Base-by-base conservation (phyloP, 1,140 invertebrate species). In the Dendrolimus kikuchii region DNA sequence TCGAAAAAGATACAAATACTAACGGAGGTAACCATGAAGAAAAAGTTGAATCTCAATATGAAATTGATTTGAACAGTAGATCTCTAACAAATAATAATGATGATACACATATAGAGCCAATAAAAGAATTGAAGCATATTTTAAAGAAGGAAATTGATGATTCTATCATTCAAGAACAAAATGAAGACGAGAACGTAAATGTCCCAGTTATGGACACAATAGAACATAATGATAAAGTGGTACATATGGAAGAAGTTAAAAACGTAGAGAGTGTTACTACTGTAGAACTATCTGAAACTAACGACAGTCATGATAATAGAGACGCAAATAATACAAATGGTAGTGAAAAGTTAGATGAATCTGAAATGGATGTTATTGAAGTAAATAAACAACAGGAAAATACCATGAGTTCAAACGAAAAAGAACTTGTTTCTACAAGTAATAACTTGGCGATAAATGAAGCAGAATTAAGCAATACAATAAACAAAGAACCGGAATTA, bases 191-290 rank as follows among this genome's bases (percentile, higher is more conserved):
- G 42, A 23, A 23, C 23, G 4, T 36, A 41, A 49, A 8, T 8
- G 41, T 36, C 23, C 23, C 9, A 54, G 23, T 10, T 44, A 6
- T 42, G 9, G 7, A 2, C 51, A 48, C 44, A 44, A 43, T 43
- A 46, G 38, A 40, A 6, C 6, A n/a, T 7, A 40, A 39, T 42
- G 38, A 45, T 40, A 48, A 51, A 40, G 36, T 7, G 9, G 38
- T 36, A 46, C 6, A 62, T 49, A 9, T 47, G n/a, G 48, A 49
- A 46, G 46, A 48, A 56, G 5, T 37, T 43, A 38, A 51, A 8
- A 55, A 51, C 53, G 48, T 2, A 8, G 46, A 50, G 37, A 44
- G 5, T 44, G 8, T 44, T 7, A 3, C 5, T 10, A 44, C 6
- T 44, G 43, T 9, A 8, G 43, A 7, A 4, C 5, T 44, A 6